Conservation (phyloP, 2,797 vertebrate species). For the Poeciliopsis presidionis region DNA sequence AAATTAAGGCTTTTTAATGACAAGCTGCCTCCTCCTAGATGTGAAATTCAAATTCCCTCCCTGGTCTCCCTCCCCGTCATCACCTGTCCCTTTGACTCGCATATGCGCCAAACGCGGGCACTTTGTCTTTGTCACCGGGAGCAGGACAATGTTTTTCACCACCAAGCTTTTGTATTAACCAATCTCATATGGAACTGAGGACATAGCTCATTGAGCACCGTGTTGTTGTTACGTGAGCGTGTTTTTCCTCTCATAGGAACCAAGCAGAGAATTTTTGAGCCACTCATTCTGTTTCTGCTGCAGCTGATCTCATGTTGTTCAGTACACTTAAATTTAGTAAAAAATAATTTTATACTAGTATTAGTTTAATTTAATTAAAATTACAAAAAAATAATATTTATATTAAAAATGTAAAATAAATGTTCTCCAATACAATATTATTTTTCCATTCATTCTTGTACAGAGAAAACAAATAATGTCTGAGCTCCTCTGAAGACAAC, state of each 20-base stretch:
- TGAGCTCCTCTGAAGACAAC: constrained; percentile 39
- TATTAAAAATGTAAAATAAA: no score
- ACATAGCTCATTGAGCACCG: constrained; percentile 95
- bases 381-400: no score
- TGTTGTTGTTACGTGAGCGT: constrained; percentile 86
- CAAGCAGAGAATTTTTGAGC: constrained; percentile 62
- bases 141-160: constrained; percentile 97
- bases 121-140: constrained; percentile 96
- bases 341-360: constrained; percentile 14
- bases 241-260: constrained; percentile 71
- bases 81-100: constrained; percentile 90
- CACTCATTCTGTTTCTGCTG: constrained; percentile 57
- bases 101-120: constrained; percentile 91
- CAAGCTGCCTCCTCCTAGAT: constrained; percentile 93
- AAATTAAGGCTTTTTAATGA: constrained; percentile 97
- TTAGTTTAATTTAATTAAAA: background rate
- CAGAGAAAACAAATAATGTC: constrained; percentile 33
- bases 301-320: constrained; percentile 39
- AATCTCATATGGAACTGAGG: constrained; percentile 97
- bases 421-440: background rate
- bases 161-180: constrained; percentile 97
- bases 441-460: background rate
- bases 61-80: constrained; percentile 90
- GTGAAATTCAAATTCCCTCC: constrained; percentile 96
- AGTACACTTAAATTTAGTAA: constrained; percentile 7